These are phyloP conservation scores for Amphiprion ocellaris DNA, from an alignment of 2,113 vertebrate genomes.

Conservation along the genomic window DNA sequence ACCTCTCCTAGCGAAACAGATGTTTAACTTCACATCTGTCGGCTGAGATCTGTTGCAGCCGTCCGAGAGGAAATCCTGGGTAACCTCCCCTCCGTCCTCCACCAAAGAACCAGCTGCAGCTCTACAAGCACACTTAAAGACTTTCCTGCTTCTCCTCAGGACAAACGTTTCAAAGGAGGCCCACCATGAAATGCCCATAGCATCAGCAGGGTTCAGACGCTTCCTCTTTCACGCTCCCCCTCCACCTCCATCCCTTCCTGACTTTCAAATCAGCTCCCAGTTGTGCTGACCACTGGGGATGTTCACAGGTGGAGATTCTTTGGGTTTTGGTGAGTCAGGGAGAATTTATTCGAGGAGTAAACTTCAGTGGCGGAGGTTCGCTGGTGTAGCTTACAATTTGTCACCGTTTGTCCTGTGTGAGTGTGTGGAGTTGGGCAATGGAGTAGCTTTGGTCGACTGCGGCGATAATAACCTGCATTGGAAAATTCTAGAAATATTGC, in stretches of 20 bases:
- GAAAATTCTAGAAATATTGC: no score
- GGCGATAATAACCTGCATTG: no score
- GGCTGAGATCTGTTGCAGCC: background rate
- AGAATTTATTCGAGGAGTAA: background rate
- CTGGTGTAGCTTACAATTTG: background rate
- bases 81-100: conserved; percentile 13
- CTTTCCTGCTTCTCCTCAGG: conserved; percentile 50
- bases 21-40: conserved; percentile 52
- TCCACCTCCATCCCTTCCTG: conserved; percentile 39
- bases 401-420: conserved; percentile 1
- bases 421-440: no score
- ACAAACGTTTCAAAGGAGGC: conserved; percentile 50
- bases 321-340: conserved; percentile 29
- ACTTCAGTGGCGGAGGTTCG: background rate
- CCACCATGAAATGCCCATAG: conserved; percentile 54
- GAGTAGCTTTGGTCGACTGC: no score
- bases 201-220: conserved; percentile 40
- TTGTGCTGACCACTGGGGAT: conserved; percentile 21
- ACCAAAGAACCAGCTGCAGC: conserved; percentile 12
- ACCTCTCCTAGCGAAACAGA: conserved; percentile 17
- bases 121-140: conserved; percentile 8
- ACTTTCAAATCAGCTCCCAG: conserved; percentile 46
- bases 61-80: conserved; percentile 56
- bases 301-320: conserved; percentile 21
- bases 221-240: conserved; percentile 29